A percentile compares a stretch with the other conserved stretches of the same genome.
phyloP scores from a whole-genome alignment of 2,888 invertebrate genomes.

The Stenotaenia linearis region DNA sequence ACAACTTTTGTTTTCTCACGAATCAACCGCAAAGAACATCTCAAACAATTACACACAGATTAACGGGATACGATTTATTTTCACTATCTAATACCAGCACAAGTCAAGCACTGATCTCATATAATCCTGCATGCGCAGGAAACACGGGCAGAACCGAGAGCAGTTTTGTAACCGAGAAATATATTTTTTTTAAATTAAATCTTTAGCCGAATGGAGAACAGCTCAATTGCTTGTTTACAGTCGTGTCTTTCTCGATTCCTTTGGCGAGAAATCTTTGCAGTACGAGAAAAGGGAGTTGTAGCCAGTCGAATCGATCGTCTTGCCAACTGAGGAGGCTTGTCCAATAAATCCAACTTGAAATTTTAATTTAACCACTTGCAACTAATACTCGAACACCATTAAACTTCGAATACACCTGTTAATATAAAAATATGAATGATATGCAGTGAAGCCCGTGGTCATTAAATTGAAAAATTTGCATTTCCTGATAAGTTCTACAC shows the following conservation, averaged over 20 bases:
- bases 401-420: neutral
- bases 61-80: neutral
- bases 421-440: neutral
- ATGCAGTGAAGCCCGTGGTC: neutral
- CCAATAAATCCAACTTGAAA: neutral
- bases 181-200: no score
- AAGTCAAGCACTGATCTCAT: no score
- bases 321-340: neutral
- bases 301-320: neutral
- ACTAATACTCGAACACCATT: neutral
- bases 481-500: neutral
- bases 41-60: neutral
- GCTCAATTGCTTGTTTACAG: neutral
- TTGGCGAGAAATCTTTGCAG: neutral
- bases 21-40: neutral
- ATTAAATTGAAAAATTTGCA: no score
- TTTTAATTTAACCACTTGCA: neutral
- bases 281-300: neutral
- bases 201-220: no score
- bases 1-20: neutral
- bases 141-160: no score
- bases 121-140: no score
- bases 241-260: neutral
- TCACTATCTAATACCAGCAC: neutral
- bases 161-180: no score